Conservation (phyloP, 2,888 invertebrate genomes). For the Anarsia innoxiella region DNA sequence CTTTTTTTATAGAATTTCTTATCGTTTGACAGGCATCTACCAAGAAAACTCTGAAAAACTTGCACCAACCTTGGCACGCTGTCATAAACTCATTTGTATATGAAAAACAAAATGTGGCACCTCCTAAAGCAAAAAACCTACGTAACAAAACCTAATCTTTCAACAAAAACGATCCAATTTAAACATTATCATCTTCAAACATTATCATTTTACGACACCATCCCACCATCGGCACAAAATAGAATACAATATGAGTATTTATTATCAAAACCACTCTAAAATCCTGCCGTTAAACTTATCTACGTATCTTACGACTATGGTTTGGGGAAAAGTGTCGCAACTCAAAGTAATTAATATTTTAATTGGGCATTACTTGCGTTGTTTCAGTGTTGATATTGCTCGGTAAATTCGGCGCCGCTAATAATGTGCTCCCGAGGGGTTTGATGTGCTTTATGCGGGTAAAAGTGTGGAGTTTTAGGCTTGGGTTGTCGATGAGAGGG, state of each 20-base stretch:
- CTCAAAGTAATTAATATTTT: slow-evolving; percentile 73
- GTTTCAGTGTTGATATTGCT: slow-evolving; percentile 67
- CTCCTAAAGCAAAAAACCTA: no score
- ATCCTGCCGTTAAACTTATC: slow-evolving; percentile 16
- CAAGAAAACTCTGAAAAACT: no score
- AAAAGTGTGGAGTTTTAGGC: slow-evolving; percentile 16
- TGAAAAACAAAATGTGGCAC: no score
- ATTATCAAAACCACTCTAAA: slow-evolving; percentile 15
- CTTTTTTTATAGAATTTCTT: no score
- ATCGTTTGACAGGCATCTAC: no score
- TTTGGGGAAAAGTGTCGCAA: slow-evolving; percentile 34
- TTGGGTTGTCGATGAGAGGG: slow-evolving; percentile 6
- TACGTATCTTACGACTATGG: slow-evolving; percentile 35
- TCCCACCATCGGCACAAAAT: slow-evolving; percentile 3
- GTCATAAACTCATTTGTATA: no score
- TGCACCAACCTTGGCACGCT: no score
- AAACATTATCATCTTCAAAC: not conserved
- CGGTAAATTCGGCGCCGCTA: slow-evolving; percentile 64
- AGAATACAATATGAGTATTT: slow-evolving; percentile 9
- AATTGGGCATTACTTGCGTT: slow-evolving; percentile 71
- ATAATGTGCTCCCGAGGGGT: slow-evolving; percentile 41
- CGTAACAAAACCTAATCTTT: no score
- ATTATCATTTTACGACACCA: slow-evolving; percentile 3
- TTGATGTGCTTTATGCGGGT: slow-evolving; percentile 15
- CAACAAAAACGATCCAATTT: no score